Conservation (phyloP, 2,113 vertebrate genomes). For the Cebidichthys violaceus region DNA sequence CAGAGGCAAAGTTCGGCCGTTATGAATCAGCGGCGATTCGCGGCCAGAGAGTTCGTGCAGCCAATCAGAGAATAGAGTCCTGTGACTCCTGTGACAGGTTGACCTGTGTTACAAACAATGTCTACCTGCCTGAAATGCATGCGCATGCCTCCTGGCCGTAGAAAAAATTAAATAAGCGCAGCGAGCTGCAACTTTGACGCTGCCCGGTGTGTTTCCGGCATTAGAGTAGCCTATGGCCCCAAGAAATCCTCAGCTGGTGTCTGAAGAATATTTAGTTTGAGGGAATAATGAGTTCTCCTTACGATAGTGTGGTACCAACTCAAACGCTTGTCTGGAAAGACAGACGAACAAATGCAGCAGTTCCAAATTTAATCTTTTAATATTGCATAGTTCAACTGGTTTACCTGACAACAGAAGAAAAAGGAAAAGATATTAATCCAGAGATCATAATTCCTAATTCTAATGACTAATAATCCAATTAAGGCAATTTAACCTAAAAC, state of each 20-base stretch:
- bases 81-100: background rate
- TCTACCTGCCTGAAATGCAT: background rate
- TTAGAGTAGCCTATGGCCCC: background rate
- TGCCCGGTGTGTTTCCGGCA: background rate
- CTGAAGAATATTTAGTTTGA: background rate
- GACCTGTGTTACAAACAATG: background rate
- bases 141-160: background rate
- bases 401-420: background rate
- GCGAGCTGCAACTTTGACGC: background rate
- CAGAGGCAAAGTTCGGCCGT: too few species aligned
- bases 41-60: background rate
- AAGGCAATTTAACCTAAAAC: background rate
- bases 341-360: background rate
- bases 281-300: background rate
- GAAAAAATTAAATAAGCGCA: background rate
- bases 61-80: background rate
- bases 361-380: background rate
- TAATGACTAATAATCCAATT: background rate
- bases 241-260: background rate
- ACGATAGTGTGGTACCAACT: background rate
- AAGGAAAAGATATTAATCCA: background rate
- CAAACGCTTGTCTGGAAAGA: background rate
- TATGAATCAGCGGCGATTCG: too few species aligned
- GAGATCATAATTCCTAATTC: background rate
- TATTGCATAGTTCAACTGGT: background rate